Base-by-base conservation (phyloP, 2,888 invertebrate species). In the Lochmaea crataegi region DNA sequence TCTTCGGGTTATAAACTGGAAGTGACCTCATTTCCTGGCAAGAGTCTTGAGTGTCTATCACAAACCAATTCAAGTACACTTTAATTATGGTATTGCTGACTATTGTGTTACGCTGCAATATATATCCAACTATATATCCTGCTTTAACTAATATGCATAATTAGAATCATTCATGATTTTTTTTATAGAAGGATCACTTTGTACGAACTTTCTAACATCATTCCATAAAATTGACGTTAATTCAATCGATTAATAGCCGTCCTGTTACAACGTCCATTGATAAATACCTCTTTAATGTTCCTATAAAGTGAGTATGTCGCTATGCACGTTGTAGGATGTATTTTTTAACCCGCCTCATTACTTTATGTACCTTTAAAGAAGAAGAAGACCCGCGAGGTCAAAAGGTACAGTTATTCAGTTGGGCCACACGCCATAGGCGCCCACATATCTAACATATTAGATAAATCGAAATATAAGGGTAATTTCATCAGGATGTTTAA, bases 331-430 rank as follows among this genome's bases (percentile, higher is more conserved):
- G 64, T 68, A 66, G 64, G 65, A 71, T 75, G 70, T 61, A 78
- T 78, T 78, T 79, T 79, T 78, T 65, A 78, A 78, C 78, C 78
- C 76, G 77, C 75, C 73, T 76, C 76, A 77, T 77, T 79, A 78
- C 75, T 77, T 78, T 77, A 77, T 75, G 76, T 77, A 74, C 74
- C 74, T 75, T 66, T 67, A 75, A 76, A 75, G 74, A 72, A 73
- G 45, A 45, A 45, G 78, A 78, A 74, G 78, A 79, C 77, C 78
- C 70, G 75, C 65, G 73, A 77, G 80, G 80, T 79, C 79, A 80
- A 78, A 64, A 80, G 77, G 80, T 78, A 80, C 79, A 79, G 80
- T 80, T 80, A 79, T 75, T 72, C 78, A 76, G 77, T 75, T 76
- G 76, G 74, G 75, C 75, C 77, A 77, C 77, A 73, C 67, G 73